These are phyloP conservation scores for Congeria kusceri DNA, from an alignment of 2,888 invertebrate genomes.

Conservation along the genomic window DNA sequence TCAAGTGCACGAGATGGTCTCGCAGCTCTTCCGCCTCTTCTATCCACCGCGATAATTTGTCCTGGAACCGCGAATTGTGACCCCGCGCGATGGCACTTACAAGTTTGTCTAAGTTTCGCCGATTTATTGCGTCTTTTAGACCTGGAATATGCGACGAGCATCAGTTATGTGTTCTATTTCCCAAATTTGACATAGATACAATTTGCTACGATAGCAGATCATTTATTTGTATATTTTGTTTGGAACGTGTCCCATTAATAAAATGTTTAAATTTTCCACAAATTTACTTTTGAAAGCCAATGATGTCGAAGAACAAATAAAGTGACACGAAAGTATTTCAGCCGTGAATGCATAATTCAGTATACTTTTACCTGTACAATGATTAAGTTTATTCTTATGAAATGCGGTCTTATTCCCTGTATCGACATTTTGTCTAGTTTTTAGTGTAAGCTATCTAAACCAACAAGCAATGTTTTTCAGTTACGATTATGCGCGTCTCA, in stretches of 20 bases:
- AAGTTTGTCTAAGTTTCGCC: conserved; percentile 62
- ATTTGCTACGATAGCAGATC: too few species aligned
- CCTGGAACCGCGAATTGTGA: conserved; percentile 48
- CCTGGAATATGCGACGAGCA: conserved; percentile 32
- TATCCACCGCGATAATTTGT: conserved; percentile 56
- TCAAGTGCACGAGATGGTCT: conserved; percentile 63
- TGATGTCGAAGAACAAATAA: too few species aligned
- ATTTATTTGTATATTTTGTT: too few species aligned
- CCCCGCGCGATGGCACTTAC: conserved; percentile 61
- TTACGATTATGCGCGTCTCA: not conserved
- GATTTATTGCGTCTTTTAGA: conserved; percentile 60
- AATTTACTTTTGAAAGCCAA: too few species aligned
- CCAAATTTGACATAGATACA: too few species aligned
- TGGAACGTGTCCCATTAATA: too few species aligned
- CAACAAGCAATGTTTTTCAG: not conserved
- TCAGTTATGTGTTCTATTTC: not conserved
- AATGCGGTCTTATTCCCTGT: not conserved
- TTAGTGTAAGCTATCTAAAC: too few species aligned
- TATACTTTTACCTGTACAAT: too few species aligned
- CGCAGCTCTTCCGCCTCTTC: conserved; percentile 67
- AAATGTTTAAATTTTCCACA: too few species aligned
- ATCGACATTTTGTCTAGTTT: too few species aligned
- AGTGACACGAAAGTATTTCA: too few species aligned
- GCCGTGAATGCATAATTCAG: too few species aligned
- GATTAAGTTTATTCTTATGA: not conserved